These are phyloP conservation scores for Scartelaos histophorus DNA, from an alignment of 2,113 vertebrate genomes.

Conservation along the genomic window DNA sequence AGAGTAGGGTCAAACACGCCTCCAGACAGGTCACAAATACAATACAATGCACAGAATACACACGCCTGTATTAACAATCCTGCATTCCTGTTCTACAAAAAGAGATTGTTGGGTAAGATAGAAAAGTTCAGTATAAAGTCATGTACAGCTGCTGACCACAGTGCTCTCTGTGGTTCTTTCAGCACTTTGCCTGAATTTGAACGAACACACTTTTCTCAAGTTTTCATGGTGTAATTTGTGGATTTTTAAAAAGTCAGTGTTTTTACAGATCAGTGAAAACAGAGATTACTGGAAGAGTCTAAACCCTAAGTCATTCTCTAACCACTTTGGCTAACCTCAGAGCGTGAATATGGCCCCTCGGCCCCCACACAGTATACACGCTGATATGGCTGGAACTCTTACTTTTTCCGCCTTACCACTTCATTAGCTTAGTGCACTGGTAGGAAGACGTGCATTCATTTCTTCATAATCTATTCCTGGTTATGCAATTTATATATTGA, in stretches of 20 bases:
- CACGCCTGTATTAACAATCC: not conserved
- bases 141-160: not conserved
- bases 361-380: not conserved
- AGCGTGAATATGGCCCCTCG: slow-evolving; percentile 23
- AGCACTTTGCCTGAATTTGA: not conserved
- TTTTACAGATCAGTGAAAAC: slow-evolving; percentile 31
- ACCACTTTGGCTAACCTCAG: slow-evolving; percentile 62
- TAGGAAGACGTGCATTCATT: not conserved
- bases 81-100: not conserved
- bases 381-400: not conserved
- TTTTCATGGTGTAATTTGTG: slow-evolving; percentile 10
- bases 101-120: not conserved
- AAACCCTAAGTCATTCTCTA: slow-evolving; percentile 36
- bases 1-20: not conserved
- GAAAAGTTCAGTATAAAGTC: not conserved
- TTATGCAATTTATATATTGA: not conserved
- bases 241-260: not conserved
- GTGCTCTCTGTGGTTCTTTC: not conserved
- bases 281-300: slow-evolving; percentile 57
- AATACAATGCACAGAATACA: no score
- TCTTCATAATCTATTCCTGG: not conserved
- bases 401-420: not conserved
- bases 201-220: not conserved
- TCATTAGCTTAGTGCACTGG: not conserved
- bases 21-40: not conserved